Conservation (phyloP, 2,888 invertebrate species). For the Zygaena filipendulae region DNA sequence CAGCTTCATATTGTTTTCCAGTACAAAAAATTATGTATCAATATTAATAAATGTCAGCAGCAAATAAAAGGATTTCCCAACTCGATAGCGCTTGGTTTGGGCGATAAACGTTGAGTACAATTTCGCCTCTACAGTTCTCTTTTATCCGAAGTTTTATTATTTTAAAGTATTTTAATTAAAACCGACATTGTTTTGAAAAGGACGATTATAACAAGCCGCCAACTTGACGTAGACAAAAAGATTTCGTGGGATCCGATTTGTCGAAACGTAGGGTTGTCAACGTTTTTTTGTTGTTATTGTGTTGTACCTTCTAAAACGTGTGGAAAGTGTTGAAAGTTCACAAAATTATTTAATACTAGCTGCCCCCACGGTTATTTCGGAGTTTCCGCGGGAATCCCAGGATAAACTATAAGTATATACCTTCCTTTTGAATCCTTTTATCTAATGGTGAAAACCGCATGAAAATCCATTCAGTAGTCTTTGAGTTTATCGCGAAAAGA, state of each 20-base stretch:
- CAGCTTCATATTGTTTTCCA: too few relatives aligned
- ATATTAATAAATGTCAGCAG: constrained; percentile 31
- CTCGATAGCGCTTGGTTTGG: constrained; percentile 22
- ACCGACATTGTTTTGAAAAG: constrained; percentile 40
- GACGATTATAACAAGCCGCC: constrained; percentile 43
- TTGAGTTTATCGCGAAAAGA: too few relatives aligned
- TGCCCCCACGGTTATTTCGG: too few relatives aligned
- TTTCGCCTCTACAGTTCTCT: constrained; percentile 27
- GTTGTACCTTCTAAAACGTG: too few relatives aligned
- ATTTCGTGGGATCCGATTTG: constrained; percentile 33
- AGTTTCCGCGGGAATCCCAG: too few relatives aligned
- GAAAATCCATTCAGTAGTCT: too few relatives aligned
- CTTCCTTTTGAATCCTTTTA: too few relatives aligned
- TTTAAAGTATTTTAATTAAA: constrained; percentile 49
- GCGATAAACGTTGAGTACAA: constrained; percentile 29
- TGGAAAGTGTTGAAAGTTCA: too few relatives aligned
- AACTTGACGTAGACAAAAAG: constrained; percentile 42
- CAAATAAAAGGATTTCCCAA: constrained; percentile 27
- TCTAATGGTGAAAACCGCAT: too few relatives aligned
- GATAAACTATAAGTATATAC: too few relatives aligned
- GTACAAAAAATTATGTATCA: constrained; percentile 21
- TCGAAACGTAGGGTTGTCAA: constrained; percentile 26
- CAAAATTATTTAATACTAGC: too few relatives aligned
- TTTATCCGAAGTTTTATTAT: constrained; percentile 35
- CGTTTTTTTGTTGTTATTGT: too few relatives aligned